Conservation (phyloP, 2,888 invertebrate genomes). For the Drosophila hamatofila region DNA sequence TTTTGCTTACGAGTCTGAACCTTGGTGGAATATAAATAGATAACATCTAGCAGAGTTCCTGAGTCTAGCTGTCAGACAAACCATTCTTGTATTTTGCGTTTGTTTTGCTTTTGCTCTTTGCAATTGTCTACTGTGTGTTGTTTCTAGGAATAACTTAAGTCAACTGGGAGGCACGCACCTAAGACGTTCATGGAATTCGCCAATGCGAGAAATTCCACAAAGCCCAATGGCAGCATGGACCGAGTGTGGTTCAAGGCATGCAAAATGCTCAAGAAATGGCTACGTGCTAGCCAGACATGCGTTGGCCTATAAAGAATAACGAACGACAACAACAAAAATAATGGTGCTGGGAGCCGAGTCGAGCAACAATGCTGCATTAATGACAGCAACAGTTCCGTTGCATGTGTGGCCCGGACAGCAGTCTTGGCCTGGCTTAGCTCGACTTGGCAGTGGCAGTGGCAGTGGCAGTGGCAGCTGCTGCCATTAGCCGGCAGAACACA, state of each 20-base stretch:
- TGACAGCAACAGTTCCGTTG: slow-evolving; percentile 70
- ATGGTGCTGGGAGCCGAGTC: slow-evolving; percentile 26
- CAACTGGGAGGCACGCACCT: slow-evolving; percentile 55
- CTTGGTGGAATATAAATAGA: slow-evolving; percentile 14
- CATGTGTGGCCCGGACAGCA: slow-evolving; percentile 51
- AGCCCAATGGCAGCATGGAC: slow-evolving; percentile 18
- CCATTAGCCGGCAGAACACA: slow-evolving; percentile 45
- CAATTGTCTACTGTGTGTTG: slow-evolving; percentile 29
- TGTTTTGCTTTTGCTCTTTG: slow-evolving; percentile 22
- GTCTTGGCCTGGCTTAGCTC: slow-evolving; percentile 19
- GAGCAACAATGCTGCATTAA: slow-evolving; percentile 66
- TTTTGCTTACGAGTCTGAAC: background rate
- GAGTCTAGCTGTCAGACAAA: no score
- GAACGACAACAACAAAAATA: slow-evolving; percentile 12
- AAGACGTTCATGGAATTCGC: slow-evolving; percentile 50
- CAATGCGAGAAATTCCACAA: slow-evolving; percentile 70
- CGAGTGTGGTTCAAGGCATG: slow-evolving; percentile 30
- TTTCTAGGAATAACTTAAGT: slow-evolving; percentile 65
- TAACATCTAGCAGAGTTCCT: slow-evolving; percentile 4
- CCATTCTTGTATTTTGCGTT: slow-evolving; percentile 9
- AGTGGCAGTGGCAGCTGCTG: slow-evolving; percentile 30
- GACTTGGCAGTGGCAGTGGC: slow-evolving; percentile 15
- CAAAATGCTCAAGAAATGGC: slow-evolving; percentile 27
- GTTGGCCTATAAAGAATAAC: slow-evolving; percentile 54
- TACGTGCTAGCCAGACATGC: slow-evolving; percentile 42